A percentile compares a stretch with the other conserved stretches of the same genome.
phyloP scores from a whole-genome alignment of 1,140 invertebrate species.

The Amyelois transitella region DNA sequence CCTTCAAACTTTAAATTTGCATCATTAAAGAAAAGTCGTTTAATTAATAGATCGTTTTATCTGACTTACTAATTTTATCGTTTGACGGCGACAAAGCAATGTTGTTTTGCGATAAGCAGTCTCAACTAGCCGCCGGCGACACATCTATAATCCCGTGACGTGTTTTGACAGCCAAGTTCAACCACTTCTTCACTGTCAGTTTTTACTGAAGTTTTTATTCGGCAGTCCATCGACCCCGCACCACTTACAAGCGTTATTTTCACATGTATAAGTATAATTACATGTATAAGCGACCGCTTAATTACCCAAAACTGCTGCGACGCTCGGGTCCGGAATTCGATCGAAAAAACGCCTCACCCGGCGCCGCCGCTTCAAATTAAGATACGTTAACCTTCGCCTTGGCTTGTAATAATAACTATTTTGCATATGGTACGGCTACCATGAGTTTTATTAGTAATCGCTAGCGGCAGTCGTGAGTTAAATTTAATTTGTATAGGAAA shows the following conservation, averaged over 20 bases:
- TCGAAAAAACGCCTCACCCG: conserved; percentile 48
- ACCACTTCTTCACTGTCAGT: conserved; percentile 40
- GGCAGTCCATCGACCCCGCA: conserved; percentile 39
- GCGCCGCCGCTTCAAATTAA: conserved; percentile 49
- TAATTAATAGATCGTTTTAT: background rate
- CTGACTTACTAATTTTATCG: background rate
- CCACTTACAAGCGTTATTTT: conserved; percentile 47
- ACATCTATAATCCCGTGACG: conserved; percentile 69
- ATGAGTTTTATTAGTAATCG: no score
- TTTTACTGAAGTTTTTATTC: conserved; percentile 44
- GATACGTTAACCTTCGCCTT: conserved; percentile 43
- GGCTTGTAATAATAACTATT: conserved; percentile 30
- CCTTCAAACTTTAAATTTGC: no score
- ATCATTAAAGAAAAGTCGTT: background rate
- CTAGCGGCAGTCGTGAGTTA: no score
- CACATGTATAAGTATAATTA: conserved; percentile 64
- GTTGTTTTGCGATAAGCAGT: conserved; percentile 19
- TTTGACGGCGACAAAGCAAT: background rate
- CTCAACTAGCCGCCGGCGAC: conserved; percentile 37
- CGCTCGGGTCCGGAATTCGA: conserved; percentile 33
- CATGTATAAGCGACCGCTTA: conserved; percentile 60
- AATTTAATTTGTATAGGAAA: no score
- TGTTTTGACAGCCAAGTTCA: conserved; percentile 56
- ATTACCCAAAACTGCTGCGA: conserved; percentile 61
- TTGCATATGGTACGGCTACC: conserved; percentile 30